A percentile compares a stretch with the other conserved stretches of the same genome.
phyloP scores from a whole-genome alignment of 1,140 invertebrate genomes.

The Mycetomoellerius zeteki region DNA sequence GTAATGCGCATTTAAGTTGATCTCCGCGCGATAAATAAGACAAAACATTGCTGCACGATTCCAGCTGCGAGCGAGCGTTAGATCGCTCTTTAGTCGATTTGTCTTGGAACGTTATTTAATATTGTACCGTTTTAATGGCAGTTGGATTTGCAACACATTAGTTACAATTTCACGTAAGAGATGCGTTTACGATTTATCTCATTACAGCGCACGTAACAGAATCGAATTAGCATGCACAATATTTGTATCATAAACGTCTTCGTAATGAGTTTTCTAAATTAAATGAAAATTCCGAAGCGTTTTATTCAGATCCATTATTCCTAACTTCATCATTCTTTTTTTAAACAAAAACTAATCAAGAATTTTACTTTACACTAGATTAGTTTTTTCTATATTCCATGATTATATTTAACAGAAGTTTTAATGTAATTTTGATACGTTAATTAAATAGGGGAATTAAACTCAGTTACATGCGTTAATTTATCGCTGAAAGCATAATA shows the following conservation, averaged over 20 bases:
- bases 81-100: slow-evolving; percentile 16
- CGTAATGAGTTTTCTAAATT: neutral
- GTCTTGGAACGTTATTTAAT: slow-evolving; percentile 28
- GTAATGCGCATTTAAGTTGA: slow-evolving; percentile 12
- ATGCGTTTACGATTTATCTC: slow-evolving; percentile 40
- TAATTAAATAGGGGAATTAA: neutral
- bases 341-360: neutral
- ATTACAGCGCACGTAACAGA: neutral
- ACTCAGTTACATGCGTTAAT: neutral
- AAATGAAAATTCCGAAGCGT: neutral
- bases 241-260: slow-evolving; percentile 7
- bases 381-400: neutral
- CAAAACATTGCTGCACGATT: slow-evolving; percentile 1
- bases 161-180: slow-evolving; percentile 6
- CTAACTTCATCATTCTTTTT: neutral
- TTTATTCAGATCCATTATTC: neutral
- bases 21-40: slow-evolving; percentile 14
- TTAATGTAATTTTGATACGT: neutral
- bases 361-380: neutral
- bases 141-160: neutral
- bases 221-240: slow-evolving; percentile 18
- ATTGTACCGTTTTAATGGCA: slow-evolving; percentile 43
- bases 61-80: neutral
- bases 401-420: neutral
- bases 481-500: neutral